Conservation (phyloP, 30 jellyfish, hydroid and myxozoan species). For the Aurelia sp. region DNA sequence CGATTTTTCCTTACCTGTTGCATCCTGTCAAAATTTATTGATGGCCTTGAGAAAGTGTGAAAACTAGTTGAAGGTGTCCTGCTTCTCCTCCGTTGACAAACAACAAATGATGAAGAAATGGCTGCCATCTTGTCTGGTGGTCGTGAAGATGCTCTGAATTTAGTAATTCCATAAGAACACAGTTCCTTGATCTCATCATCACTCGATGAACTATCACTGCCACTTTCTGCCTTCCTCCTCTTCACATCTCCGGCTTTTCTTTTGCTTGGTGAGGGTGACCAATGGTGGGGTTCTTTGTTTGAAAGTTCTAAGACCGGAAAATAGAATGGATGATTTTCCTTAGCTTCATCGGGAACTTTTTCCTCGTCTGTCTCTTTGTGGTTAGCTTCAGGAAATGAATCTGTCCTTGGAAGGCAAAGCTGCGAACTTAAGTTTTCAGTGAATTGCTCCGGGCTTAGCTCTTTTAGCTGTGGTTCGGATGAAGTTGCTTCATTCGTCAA, state of each 20-base stretch:
- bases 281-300: not conserved
- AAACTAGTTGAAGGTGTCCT: constrained; percentile 42
- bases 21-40: constrained; percentile 62
- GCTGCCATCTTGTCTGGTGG: constrained; percentile 70
- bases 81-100: constrained; percentile 51
- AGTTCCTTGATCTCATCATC: constrained; percentile 64
- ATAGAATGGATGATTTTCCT: constrained; percentile 56
- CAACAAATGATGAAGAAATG: constrained; percentile 43
- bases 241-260: constrained; percentile 35
- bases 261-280: constrained; percentile 1
- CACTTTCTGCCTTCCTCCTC: constrained; percentile 57
- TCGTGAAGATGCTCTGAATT: constrained; percentile 31
- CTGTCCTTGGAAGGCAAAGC: constrained; percentile 15
- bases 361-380: constrained; percentile 17
- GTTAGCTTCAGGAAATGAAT: constrained; percentile 7
- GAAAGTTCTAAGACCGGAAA: constrained; percentile 44
- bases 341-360: constrained; percentile 10
- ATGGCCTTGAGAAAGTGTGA: constrained; percentile 49
- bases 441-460: constrained; percentile 25
- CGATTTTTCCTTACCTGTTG: constrained; percentile 41
- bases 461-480: constrained; percentile 55
- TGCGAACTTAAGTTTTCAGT: not conserved
- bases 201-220: constrained; percentile 60
- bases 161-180: constrained; percentile 32
- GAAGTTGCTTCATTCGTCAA: constrained; percentile 5